Percentiles rank a stretch among this genome's conserved stretches.
Conservation (phyloP, 2,888 invertebrate species). For the Odontocolon sp. region DNA sequence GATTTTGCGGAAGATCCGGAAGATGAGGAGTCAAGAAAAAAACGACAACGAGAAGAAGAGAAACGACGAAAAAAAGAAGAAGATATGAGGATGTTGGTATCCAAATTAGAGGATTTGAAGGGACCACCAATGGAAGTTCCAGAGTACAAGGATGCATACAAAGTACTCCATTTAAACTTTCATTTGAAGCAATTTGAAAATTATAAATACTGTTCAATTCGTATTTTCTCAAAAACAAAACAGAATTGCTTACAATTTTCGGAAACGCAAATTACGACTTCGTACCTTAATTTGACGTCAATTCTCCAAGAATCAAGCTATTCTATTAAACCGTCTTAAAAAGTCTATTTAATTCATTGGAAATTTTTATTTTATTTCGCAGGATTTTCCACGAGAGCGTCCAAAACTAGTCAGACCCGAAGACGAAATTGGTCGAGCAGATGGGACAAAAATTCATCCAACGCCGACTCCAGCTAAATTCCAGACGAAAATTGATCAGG, state of each 20-base stretch:
- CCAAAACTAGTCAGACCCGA: conserved; percentile 79
- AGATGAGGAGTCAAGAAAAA: conserved; percentile 58
- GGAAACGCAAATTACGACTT: no score
- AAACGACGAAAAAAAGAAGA: conserved; percentile 67
- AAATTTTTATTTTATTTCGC: conserved; percentile 6
- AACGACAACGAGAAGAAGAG: conserved; percentile 60
- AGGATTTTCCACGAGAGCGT: conserved; percentile 81
- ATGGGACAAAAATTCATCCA: conserved; percentile 73
- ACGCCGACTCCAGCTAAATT: conserved; percentile 68
- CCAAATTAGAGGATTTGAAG: conserved; percentile 75
- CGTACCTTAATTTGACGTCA: no score
- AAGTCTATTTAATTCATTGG: neutral
- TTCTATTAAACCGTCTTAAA: no score
- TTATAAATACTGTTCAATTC: neutral
- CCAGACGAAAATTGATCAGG: conserved; percentile 76
- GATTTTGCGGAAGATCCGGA: conserved; percentile 63
- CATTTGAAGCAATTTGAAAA: neutral
- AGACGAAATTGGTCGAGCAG: conserved; percentile 76
- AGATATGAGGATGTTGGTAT: conserved; percentile 74
- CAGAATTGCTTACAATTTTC: no score
- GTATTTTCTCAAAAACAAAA: no score
- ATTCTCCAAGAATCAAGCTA: no score
- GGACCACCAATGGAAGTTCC: conserved; percentile 74
- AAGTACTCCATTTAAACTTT: conserved; percentile 64
- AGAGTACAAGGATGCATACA: conserved; percentile 78